Evolutionary conservation across 2,113 vertebrate genomes (phyloP).

Genomic region (Entomyzon cyanotis): DNA sequence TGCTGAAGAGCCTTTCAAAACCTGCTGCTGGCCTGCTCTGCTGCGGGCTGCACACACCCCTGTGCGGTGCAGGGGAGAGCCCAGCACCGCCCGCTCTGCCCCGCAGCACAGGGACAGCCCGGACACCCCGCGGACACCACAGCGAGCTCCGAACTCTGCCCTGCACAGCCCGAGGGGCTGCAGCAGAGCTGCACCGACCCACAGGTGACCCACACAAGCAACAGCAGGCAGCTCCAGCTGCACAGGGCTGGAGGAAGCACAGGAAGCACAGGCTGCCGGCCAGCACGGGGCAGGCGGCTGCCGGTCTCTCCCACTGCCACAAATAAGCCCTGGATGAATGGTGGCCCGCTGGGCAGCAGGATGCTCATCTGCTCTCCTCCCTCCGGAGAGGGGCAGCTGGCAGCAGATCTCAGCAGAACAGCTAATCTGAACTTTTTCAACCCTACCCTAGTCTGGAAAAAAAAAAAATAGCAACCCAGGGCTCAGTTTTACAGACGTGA

Average conservation of each 20-base stretch:
- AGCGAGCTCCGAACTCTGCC: neutral
- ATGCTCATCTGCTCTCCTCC: neutral
- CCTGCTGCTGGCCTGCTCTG: neutral
- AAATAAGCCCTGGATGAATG: neutral
- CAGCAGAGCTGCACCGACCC: neutral
- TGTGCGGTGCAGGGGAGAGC: neutral
- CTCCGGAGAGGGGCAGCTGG: neutral
- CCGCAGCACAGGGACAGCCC: neutral
- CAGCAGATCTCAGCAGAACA: constrained; percentile 8
- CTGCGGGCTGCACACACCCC: neutral
- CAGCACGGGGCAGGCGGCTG: neutral
- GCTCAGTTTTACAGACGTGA: constrained; percentile 64
- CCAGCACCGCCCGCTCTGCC: neutral
- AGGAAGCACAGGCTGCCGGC: neutral
- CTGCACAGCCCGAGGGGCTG: neutral
- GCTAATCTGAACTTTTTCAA: constrained; percentile 1
- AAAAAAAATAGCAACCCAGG: constrained; percentile 65
- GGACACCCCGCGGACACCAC: neutral
- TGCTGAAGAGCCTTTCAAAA: neutral
- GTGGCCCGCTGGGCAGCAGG: fast-evolving
- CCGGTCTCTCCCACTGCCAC: neutral
- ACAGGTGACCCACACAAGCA: neutral
- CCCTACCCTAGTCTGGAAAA: neutral
- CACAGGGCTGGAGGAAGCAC: neutral
- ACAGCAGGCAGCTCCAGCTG: neutral